Base-by-base conservation (phyloP, 2,888 invertebrate genomes). In the Notodonta ziczac region DNA sequence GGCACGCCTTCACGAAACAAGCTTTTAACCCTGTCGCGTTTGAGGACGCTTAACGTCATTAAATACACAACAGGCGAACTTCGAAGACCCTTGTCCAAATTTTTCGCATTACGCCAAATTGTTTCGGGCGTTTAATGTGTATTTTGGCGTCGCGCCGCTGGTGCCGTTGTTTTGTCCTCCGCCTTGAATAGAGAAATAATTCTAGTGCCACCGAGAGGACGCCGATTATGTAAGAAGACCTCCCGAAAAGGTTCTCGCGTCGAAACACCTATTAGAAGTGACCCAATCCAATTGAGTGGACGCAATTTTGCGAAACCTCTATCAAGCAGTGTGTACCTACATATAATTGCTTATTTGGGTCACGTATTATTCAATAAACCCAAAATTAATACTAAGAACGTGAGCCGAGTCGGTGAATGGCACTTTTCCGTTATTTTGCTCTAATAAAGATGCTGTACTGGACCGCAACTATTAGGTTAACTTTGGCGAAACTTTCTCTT, bases 281-380 rank as follows among this genome's bases (percentile, higher is more conserved):
- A 73, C 76, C 80, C 83, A 85, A 87, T 86, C 81, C 79, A 78
- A 80, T 81, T 72, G 80, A 84, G 85, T 80, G 83, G 79, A 77
- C 78, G 79, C 83, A 84, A 86, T 87, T 86, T 84, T 77, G 80
- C 71, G 81, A 78, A 74, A 76, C 81, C 82, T 83, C 83, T 85
- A 83, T 84, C 81, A 82, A 80, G 66, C 73, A 75, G 75, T 67
- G 62, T 70, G 64, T 72, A 72, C 74, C 74, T 24, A 24, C 24
- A 24, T 24, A 24, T 24, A 78, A 86, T 89, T 84, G 81, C 72
- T 73, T 81, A 88, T 88, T 86, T 83, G 70, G 84, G 84, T 88
- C 91, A 90, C 90, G 90, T 90, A 86, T 87, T 87, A 90, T 90
- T 91, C 89, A 90, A 91, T 91, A 90, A 89, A 88, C 90, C 87